Evolutionary conservation across 2,888 invertebrate genomes (phyloP), one percentile per base, ranked within the genome.

Genomic region (Andrena minutula): DNA sequence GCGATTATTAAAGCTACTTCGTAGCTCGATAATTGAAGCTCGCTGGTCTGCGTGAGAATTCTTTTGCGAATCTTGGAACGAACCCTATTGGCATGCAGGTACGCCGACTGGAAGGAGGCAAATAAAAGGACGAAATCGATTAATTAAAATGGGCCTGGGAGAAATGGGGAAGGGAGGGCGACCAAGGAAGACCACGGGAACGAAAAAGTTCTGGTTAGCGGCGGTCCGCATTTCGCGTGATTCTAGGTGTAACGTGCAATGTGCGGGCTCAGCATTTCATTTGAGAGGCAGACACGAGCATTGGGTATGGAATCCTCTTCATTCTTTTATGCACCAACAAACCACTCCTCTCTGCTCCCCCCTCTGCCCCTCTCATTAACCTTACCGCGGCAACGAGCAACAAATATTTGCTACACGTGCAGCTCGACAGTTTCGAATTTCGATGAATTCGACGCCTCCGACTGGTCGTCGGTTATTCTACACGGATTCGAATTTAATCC

Each of bases 251-350:
- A 87, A 81, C 80, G 83, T 77, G 86, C 84, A 87, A 89, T 82
- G 86, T 89, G 91, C 91, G 79, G 84, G 76, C 86, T 91, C 91
- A 91, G 91, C 91, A 80, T 89, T 92, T 90, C 86, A 83, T 84
- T 87, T 83, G 84, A 86, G 87, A 85, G 86, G 85, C 84, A 85
- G 80, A 84, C 81, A 77, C 79, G 80, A 80, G 70, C 82, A 77
- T 75, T 79, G 72, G 80, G 58, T 79, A 75, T 75, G 82, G 77
- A 80, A 70, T 70, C 75, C 85, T 61, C 74, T 85, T 83, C 80
- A 51, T 86, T 83, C 78, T 69, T 82, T 84, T 83, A 80, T 85
- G 86, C 75, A 83, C 82, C 83, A 86, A 86, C 85, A 84, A 84
- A 86, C 82, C 73, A 78, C 65, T 61, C 23, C 49, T 56, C 72